Conservation (phyloP, 2,113 vertebrate genomes). For the Ailuropoda melanoleuca region DNA sequence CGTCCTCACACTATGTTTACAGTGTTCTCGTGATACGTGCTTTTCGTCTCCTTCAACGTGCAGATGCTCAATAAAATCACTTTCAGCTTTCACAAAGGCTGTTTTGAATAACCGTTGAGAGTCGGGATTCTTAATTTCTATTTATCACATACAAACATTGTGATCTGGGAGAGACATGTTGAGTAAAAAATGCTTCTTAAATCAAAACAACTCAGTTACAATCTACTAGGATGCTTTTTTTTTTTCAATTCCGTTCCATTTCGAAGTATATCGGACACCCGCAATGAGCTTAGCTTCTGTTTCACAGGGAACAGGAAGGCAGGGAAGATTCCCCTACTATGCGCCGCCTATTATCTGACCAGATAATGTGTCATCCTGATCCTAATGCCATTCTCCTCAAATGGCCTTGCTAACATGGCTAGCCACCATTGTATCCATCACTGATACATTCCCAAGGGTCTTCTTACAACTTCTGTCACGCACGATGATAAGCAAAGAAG, state of each 20-base stretch:
- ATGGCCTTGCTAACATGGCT: neutral
- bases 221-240: neutral
- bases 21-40: constrained; percentile 13
- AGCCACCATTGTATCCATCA: neutral
- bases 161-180: neutral
- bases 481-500: neutral
- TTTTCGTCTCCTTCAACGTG: constrained; percentile 32
- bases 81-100: neutral
- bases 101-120: neutral
- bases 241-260: neutral
- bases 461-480: neutral
- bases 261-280: neutral
- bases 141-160: neutral
- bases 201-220: neutral
- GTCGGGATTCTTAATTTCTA: neutral
- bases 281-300: neutral
- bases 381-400: neutral
- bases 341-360: neutral
- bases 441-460: neutral
- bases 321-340: neutral
- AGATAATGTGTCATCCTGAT: neutral
- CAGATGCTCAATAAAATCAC: neutral
- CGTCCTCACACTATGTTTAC: neutral
- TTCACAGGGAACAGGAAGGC: neutral
- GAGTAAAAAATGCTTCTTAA: neutral